Base-by-base conservation (phyloP, 2,797 vertebrate species). In the Perodicticus potto region DNA sequence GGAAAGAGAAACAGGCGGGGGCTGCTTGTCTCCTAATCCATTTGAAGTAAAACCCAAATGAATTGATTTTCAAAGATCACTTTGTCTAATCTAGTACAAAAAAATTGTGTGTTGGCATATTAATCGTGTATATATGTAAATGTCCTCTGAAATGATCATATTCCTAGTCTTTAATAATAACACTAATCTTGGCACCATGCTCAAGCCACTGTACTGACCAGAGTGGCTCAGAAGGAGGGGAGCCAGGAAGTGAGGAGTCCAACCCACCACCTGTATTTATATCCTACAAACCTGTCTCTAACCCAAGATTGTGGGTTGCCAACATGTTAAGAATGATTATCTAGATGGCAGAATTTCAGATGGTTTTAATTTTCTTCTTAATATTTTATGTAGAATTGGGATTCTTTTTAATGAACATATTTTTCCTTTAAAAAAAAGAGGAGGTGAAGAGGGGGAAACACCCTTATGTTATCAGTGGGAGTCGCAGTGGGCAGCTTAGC, bases 401-500 rank as follows among this genome's bases (percentile, higher is more conserved):
- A 65, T 70, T 86, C 40, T 93, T 92, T 91, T 57, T 70, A 69
- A 92, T 74, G 22, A 81, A 78, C 5, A 40, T 20, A 70, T 83
- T 89, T 89, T 93, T 88, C 37, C 34, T 77, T 61, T 23, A 29
- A 83, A 72, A 77, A 76, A 19, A 16, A 9, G n/a, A 11, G 23
- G 9, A 0, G 7, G 5, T 27, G 9, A 25, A 70, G 16, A 88
- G 12, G 22, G 32, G 55, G 23, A n/a, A 74, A 57, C 12, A 59
- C 7, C 13, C 49, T 81, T 91, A 20, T 6, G n/a, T 59, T 67
- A 13, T 23, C 59, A 4, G 40, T 25, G 29, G 49, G 69, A 32
- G 74, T 65, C 34, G n/a, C 40, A 13, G n/a, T 0, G 0, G 49
- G 43, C 59, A 29, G 25, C 5, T 67, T 10, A 85, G 78, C 86